Evolutionary conservation across 2,888 invertebrate genomes (phyloP).

Genomic region (Branchinecta sandiegonensis): DNA sequence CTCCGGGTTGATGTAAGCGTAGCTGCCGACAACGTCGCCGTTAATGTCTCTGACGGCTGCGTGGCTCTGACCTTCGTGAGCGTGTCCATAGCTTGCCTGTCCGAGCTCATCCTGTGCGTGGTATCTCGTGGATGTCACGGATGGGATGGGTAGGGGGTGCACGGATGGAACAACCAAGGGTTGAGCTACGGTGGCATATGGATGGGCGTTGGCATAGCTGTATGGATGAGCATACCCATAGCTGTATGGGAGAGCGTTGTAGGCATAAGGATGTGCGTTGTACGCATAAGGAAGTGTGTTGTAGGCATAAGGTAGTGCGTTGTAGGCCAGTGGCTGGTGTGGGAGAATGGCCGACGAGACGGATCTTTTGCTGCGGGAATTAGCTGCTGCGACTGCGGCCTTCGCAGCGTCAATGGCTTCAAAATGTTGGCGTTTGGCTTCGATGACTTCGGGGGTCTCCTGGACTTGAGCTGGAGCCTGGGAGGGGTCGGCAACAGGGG

Average conservation of each 20-base stretch:
- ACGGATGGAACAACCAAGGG: neutral
- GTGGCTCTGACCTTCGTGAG: conserved; percentile 28
- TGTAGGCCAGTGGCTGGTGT: conserved; percentile 19
- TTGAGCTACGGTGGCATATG: too few relatives aligned
- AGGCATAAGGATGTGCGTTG: conserved; percentile 17
- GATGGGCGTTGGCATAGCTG: too few relatives aligned
- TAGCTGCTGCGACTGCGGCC: conserved; percentile 1
- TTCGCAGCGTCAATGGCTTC: conserved; percentile 17
- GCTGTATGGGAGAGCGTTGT: conserved; percentile 16
- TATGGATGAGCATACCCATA: conserved; percentile 4
- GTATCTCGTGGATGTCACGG: conserved; percentile 24
- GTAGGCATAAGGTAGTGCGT: conserved; percentile 13
- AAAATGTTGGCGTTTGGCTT: conserved; percentile 26
- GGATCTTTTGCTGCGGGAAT: neutral
- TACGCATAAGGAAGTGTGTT: too few relatives aligned
- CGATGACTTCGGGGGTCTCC: conserved; percentile 26
- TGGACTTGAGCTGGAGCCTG: conserved; percentile 24
- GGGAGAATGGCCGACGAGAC: neutral
- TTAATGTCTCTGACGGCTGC: conserved; percentile 27
- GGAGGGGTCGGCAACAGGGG: conserved; percentile 28
- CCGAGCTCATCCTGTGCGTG: conserved; percentile 29
- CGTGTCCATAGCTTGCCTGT: conserved; percentile 29
- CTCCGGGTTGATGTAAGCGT: conserved; percentile 28
- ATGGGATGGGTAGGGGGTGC: conserved; percentile 18
- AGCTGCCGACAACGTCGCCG: conserved; percentile 28